Conservation (phyloP, 1,140 invertebrate genomes). For the Atta cephalotes region DNA sequence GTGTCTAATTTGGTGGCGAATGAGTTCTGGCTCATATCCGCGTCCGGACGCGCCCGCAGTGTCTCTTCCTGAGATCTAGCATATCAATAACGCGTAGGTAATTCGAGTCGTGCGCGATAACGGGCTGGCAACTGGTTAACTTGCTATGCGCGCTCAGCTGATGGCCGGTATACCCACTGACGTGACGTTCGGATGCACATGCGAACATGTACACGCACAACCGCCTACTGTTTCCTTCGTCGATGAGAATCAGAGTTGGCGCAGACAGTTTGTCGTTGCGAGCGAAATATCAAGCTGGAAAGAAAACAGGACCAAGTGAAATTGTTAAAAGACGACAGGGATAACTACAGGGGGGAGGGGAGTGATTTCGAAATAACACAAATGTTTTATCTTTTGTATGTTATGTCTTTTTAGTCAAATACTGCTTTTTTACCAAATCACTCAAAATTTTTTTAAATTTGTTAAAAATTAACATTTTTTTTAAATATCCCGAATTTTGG, state of each 20-base stretch:
- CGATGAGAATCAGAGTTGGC: background rate
- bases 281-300: background rate
- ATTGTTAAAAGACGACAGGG: too few species aligned
- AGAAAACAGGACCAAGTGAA: background rate
- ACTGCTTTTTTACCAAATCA: too few species aligned
- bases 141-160: constrained; percentile 43
- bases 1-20: constrained; percentile 36
- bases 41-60: constrained; percentile 1
- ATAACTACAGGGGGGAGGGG: too few species aligned
- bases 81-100: constrained; percentile 55
- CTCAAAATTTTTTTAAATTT: too few species aligned
- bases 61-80: constrained; percentile 39
- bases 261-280: constrained; percentile 2
- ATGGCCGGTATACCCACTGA: constrained; percentile 23
- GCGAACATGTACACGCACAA: background rate
- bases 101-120: constrained; percentile 45
- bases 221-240: constrained; percentile 17
- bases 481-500: too few species aligned
- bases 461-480: too few species aligned
- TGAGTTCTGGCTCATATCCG: constrained; percentile 25
- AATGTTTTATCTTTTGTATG: too few species aligned
- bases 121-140: constrained; percentile 43
- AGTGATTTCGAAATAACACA: too few species aligned
- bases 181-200: background rate
- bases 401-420: too few species aligned